Base-by-base conservation (phyloP, 2,113 vertebrate genomes). In the Sapajus apella region DNA sequence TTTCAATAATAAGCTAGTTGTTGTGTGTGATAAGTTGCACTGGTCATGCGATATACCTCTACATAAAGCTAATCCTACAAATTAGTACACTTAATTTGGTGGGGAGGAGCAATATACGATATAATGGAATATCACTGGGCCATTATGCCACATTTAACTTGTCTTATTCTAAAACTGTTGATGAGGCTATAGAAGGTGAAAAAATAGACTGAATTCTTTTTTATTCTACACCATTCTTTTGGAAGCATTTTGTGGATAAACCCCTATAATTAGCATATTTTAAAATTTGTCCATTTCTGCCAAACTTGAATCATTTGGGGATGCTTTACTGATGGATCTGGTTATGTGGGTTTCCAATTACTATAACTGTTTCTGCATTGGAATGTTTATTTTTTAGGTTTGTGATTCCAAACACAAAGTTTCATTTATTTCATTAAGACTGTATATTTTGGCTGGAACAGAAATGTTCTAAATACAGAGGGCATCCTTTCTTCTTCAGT, bases 381-480 rank as follows among this genome's bases (percentile, higher is more conserved):
- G 11, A 18, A 32, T 95, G 58, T 85, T 91, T 82, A 79, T 79
- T 92, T 95, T 94, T 52, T 37, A 79, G 40, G 27, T 92, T 97
- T 89, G 86, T 94, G 37, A 76, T 79, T 91, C 14, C 40, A 83
- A 95, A 95, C 20, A 82, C 11, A 90, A 92, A 87, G 82, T 95
- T 45, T 12, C 11, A 4, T 83, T 94, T 94, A 94, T 94, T 95
- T 95, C 89, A n/a, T 56, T 79, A 87, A 87, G 8, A 87, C 56
- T 52, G 37, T 76, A 8, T 90, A 84, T 94, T 95, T 94, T 58
- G 73, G 25, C 12, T 95, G 27, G 40, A 96, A 93, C 12, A 95
- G 45, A 25, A 87, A 83, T 92, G 35, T 94, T 96, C 86, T 87
- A 61, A 94, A 94, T 83, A 35, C 89, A 90, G 68, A 58, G 14